phyloP scores from a whole-genome alignment of 2,113 vertebrate genomes.

The Zeus faber region DNA sequence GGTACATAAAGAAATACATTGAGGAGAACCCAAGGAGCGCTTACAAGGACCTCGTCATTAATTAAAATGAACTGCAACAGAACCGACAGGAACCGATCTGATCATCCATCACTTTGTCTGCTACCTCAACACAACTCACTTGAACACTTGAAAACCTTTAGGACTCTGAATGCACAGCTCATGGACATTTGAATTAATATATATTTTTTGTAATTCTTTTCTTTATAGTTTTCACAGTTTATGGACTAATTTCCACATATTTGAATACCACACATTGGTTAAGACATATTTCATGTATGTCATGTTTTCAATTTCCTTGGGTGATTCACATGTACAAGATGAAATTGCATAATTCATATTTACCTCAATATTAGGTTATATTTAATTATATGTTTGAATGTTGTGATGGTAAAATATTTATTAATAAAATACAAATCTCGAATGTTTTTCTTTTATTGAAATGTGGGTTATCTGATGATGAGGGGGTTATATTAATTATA shows the following conservation, averaged over 20 bases:
- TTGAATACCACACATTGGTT: too few relatives aligned
- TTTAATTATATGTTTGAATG: not conserved
- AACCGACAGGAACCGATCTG: not conserved
- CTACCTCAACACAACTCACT: too few relatives aligned
- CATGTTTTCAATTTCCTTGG: not conserved
- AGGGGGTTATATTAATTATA: too few relatives aligned
- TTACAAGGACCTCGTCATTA: conserved; percentile 47
- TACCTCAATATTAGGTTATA: not conserved
- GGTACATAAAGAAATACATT: conserved; percentile 72
- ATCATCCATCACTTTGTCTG: not conserved
- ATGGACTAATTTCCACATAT: too few relatives aligned
- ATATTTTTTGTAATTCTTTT: too few relatives aligned
- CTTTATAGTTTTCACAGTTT: not conserved
- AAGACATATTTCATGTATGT: not conserved
- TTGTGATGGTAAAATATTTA: too few relatives aligned
- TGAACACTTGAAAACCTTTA: too few relatives aligned
- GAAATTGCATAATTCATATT: not conserved
- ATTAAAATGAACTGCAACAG: conserved; percentile 9
- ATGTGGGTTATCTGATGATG: too few relatives aligned
- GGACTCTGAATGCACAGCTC: too few relatives aligned
- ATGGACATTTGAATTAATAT: too few relatives aligned
- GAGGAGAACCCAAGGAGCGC: conserved; percentile 42
- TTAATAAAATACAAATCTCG: too few relatives aligned
- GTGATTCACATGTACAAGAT: not conserved
- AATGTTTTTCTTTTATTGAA: too few relatives aligned